Base-by-base conservation (phyloP, 1,140 invertebrate genomes). In the Mylabris phalerata region DNA sequence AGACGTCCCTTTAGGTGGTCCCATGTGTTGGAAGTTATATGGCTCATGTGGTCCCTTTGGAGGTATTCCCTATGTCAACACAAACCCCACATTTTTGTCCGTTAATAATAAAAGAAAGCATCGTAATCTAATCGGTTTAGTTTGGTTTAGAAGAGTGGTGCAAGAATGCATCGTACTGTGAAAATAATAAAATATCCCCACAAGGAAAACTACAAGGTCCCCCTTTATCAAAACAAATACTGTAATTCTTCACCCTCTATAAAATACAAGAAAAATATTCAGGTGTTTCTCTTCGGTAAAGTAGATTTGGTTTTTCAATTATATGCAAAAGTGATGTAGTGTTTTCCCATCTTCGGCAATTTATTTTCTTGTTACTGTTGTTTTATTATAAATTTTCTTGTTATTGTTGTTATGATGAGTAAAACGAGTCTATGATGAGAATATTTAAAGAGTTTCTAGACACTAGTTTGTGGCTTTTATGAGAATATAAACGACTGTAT, bases 71-170 rank as follows among this genome's bases (percentile, higher is more conserved):
- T 49, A 32, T 57, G 50, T 60, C 47, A 61, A 56, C 56, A 50
- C 52, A 41, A 50, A 62, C 55, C 55, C 58, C 55, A 62, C 44
- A 62, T 55, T 51, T 55, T 54, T 45, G 51, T 54, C 60, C 56
- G 50, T 58, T 62, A 62, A 62, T 58, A 62, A 62, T 46, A 62
- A 62, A 56, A 45, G 60, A 62, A 62, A 62, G 56, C 60, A 54
- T 49, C 45, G 46, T 62, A 62, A 62, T 62, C 60, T 62, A 62
- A 62, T 62, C 52, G 60, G 40, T 62, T 62, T 62, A 58, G 56
- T 58, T 56, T 58, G 49, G 55, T 58, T 50, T 32, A 58, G 43
- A 25, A 42, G 48, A 39, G 47, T 32, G 44, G 42, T 32, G 32
- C 32, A 40, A 48, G 42, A 51, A 51, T 50, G 56, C 47, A 48